Percentiles rank a stretch among this genome's conserved stretches.
phyloP scores from a whole-genome alignment of 2,113 vertebrate genomes.

The Bubo blakistoni region DNA sequence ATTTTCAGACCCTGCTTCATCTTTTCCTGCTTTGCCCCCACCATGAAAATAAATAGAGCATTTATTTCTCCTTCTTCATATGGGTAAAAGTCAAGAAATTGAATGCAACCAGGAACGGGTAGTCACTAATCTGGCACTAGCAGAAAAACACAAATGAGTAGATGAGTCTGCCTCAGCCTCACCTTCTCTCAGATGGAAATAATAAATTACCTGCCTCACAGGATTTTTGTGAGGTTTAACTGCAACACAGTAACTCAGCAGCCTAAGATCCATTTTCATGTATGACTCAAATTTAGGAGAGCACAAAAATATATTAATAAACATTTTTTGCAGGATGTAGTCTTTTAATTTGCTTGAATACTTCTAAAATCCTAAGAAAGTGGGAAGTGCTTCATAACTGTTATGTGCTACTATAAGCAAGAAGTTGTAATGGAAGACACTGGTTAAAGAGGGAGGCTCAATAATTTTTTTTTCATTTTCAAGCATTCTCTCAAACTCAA shows the following conservation, averaged over 20 bases:
- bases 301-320: not conserved
- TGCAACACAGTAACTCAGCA: not conserved
- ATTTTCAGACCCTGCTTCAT: not conserved
- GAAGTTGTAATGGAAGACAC: not conserved
- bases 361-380: not conserved
- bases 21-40: not conserved
- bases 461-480: not conserved
- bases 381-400: not conserved
- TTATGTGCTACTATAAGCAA: not conserved
- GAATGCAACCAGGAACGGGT: not conserved
- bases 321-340: not conserved
- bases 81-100: not conserved
- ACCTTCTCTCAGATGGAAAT: not conserved
- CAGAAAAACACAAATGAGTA: not conserved
- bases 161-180: not conserved
- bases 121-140: not conserved
- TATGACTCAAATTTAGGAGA: not conserved
- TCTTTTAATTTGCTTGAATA: not conserved
- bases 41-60: not conserved
- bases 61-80: not conserved
- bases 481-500: not conserved
- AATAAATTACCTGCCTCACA: not conserved
- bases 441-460: not conserved
- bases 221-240: not conserved
- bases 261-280: not conserved